Evolutionary conservation across 2,888 invertebrate genomes (phyloP).

Genomic region (Philereme vetulata): DNA sequence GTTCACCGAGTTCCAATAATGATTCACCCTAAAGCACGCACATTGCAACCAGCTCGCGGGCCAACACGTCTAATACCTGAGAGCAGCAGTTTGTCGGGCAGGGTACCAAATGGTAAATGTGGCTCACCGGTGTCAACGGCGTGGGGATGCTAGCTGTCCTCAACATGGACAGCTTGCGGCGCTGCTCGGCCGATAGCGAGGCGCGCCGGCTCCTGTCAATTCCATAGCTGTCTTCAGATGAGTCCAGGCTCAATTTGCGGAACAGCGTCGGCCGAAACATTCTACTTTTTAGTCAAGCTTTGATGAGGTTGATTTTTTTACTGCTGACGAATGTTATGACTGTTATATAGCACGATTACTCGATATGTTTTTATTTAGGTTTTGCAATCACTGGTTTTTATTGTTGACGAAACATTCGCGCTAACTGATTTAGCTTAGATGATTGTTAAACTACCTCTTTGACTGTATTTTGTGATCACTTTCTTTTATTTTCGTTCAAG

Average conservation of each 20-base stretch:
- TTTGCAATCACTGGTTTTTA: too few relatives aligned
- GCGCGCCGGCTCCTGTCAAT: conserved; percentile 77
- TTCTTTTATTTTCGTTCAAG: too few relatives aligned
- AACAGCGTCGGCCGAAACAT: conserved; percentile 73
- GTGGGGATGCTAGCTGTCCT: conserved; percentile 68
- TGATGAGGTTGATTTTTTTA: not conserved
- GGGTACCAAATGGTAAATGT: conserved; percentile 83
- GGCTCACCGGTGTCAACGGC: conserved; percentile 80
- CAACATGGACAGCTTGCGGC: conserved; percentile 71
- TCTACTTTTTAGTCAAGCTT: conserved; percentile 28
- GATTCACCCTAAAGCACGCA: conserved; percentile 15
- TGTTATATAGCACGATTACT: too few relatives aligned
- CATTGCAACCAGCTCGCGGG: conserved; percentile 26
- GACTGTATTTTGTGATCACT: too few relatives aligned
- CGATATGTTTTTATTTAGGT: too few relatives aligned
- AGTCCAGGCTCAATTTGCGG: conserved; percentile 67
- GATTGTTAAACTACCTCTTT: too few relatives aligned
- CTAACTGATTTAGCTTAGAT: too few relatives aligned
- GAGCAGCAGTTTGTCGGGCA: conserved; percentile 81
- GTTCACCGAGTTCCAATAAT: not conserved
- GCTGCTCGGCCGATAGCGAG: conserved; percentile 74
- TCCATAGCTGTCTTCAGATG: conserved; percentile 66
- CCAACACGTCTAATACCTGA: conserved; percentile 62
- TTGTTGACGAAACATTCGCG: too few relatives aligned
- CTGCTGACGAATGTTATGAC: too few relatives aligned